Evolutionary conservation across 2,113 vertebrate species (phyloP).

Genomic region (Gymnobelideus leadbeateri): DNA sequence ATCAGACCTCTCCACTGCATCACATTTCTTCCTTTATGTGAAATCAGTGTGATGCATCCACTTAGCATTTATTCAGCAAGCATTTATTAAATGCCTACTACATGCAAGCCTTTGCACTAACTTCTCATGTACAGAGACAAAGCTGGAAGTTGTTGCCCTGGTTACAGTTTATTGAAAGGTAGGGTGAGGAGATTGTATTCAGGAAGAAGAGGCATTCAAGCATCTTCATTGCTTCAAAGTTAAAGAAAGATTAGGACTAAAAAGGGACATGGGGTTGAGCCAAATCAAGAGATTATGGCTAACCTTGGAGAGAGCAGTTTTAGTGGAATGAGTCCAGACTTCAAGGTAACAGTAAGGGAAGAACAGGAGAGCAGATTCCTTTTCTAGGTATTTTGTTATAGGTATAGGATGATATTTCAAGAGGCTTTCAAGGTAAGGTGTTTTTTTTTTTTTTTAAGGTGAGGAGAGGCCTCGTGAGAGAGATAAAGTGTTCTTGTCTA

Average conservation of each 20-base stretch:
- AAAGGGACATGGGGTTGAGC: not conserved
- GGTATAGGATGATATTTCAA: not conserved
- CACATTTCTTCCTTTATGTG: not conserved
- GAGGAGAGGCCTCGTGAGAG: not conserved
- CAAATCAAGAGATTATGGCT: not conserved
- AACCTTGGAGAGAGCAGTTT: not conserved
- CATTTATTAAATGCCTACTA: not conserved
- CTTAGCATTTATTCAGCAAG: not conserved
- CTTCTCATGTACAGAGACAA: not conserved
- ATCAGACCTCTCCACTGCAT: not conserved
- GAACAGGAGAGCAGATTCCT: not conserved
- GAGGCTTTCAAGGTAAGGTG: not conserved
- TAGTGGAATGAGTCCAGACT: not conserved
- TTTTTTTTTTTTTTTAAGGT: not conserved
- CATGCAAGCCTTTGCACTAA: not conserved
- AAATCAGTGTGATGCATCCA: not conserved
- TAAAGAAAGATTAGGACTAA: not conserved
- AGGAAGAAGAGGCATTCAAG: not conserved
- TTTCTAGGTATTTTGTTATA: not conserved
- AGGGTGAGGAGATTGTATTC: not conserved
- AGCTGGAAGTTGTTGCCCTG: not conserved
- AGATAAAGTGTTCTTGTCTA: not conserved
- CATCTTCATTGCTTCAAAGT: not conserved
- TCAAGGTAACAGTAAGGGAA: not conserved
- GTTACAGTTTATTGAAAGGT: not conserved